Evolutionary conservation across 2,797 vertebrate genomes (phyloP).

Genomic region (Falco peregrinus): DNA sequence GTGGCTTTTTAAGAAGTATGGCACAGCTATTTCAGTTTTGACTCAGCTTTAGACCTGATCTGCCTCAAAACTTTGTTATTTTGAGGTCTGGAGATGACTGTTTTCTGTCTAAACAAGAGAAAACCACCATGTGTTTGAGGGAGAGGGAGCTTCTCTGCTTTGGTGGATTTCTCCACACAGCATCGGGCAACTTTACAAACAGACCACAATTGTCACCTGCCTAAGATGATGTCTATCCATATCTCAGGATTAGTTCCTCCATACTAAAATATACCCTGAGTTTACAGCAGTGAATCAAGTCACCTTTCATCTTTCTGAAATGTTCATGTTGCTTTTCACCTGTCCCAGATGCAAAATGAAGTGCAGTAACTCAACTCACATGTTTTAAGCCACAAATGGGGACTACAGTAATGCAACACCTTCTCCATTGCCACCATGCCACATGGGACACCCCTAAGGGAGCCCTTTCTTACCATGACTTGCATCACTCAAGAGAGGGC

Average conservation of each 20-base stretch:
- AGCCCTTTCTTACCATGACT: not conserved
- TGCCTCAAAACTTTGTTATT: not conserved
- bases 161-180: not conserved
- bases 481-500: not conserved
- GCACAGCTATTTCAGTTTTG: not conserved
- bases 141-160: not conserved
- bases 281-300: not conserved
- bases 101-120: not conserved
- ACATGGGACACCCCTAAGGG: no score
- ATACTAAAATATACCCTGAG: not conserved
- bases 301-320: not conserved
- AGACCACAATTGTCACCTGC: not conserved
- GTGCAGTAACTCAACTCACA: rapidly evolving
- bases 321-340: rapidly evolving
- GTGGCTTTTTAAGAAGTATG: not conserved
- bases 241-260: not conserved
- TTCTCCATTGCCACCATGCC: not conserved
- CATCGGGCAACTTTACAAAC: not conserved
- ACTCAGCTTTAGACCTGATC: not conserved
- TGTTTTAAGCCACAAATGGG: not conserved
- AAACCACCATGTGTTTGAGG: not conserved
- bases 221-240: not conserved
- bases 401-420: not conserved
- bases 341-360: not conserved
- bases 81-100: not conserved